Evolutionary conservation across 2,113 vertebrate species (phyloP).

Genomic region (Cyphomyrus plagiostoma): DNA sequence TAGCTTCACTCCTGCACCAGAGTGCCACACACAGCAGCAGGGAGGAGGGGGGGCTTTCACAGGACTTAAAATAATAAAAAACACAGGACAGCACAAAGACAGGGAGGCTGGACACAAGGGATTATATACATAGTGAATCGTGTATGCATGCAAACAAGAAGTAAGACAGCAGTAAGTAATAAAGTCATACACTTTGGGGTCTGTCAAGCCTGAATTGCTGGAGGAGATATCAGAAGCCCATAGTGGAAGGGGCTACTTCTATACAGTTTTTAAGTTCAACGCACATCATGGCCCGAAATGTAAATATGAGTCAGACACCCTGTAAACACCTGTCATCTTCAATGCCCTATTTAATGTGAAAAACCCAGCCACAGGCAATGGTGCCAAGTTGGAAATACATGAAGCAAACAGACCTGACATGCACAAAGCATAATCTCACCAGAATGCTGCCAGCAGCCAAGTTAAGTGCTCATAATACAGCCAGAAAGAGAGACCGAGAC

Average conservation of each 20-base stretch:
- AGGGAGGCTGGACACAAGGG: not conserved
- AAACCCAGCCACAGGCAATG: not conserved
- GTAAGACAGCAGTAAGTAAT: not conserved
- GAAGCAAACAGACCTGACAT: not conserved
- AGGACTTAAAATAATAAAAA: not conserved
- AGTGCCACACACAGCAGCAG: conserved; percentile 24
- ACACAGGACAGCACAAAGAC: conserved; percentile 16
- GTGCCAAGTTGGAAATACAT: not conserved
- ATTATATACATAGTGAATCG: not conserved
- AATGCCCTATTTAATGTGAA: not conserved
- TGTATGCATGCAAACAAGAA: not conserved
- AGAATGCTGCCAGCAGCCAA: not conserved
- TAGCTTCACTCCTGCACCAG: not conserved
- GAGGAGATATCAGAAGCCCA: not conserved
- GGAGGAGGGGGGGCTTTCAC: not conserved
- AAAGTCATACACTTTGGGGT: not conserved
- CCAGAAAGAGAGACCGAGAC: not conserved
- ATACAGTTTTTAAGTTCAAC: not conserved
- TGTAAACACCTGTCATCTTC: not conserved
- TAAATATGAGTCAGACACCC: not conserved
- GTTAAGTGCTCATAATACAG: not conserved
- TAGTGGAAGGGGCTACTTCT: not conserved
- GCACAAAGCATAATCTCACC: not conserved
- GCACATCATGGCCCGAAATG: not conserved
- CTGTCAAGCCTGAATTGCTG: not conserved